Conservation (phyloP, 2,797 vertebrate genomes). For the Xenopus petersii region DNA sequence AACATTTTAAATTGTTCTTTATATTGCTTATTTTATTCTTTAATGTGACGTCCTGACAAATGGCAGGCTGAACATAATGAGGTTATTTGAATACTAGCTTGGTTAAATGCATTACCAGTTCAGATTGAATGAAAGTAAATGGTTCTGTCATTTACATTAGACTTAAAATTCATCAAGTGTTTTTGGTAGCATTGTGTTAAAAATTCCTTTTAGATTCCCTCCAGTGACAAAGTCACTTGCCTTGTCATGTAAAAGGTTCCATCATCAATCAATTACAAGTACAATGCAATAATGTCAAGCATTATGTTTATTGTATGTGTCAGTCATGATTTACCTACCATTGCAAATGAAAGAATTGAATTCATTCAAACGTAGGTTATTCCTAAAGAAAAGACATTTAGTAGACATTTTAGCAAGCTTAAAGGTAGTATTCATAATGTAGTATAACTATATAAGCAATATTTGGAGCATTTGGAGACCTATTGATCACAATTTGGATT, state of each 20-base stretch:
- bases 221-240: constrained; percentile 26
- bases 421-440: no score
- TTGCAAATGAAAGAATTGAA: constrained; percentile 28
- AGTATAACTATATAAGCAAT: no score
- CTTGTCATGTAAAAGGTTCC: constrained; percentile 17
- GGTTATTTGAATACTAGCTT: constrained; percentile 43
- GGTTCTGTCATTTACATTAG: constrained; percentile 41
- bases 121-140: constrained; percentile 43
- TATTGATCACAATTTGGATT: no score
- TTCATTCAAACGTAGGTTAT: constrained; percentile 24
- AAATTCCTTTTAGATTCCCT: constrained; percentile 26
- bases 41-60: constrained; percentile 42
- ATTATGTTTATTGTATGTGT: constrained; percentile 33
- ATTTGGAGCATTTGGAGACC: no score
- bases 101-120: constrained; percentile 36
- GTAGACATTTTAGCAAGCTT: constrained; percentile 4
- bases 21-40: constrained; percentile 30
- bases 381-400: constrained; percentile 1
- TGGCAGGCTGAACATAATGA: constrained; percentile 35
- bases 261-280: constrained; percentile 31
- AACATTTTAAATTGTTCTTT: constrained; percentile 12
- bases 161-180: constrained; percentile 32
- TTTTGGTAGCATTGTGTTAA: constrained; percentile 16
- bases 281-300: constrained; percentile 18
- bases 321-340: constrained; percentile 34